These are phyloP conservation scores for Procambarus virginalis DNA, from an alignment of 1,140 invertebrate genomes.

Conservation along the genomic window DNA sequence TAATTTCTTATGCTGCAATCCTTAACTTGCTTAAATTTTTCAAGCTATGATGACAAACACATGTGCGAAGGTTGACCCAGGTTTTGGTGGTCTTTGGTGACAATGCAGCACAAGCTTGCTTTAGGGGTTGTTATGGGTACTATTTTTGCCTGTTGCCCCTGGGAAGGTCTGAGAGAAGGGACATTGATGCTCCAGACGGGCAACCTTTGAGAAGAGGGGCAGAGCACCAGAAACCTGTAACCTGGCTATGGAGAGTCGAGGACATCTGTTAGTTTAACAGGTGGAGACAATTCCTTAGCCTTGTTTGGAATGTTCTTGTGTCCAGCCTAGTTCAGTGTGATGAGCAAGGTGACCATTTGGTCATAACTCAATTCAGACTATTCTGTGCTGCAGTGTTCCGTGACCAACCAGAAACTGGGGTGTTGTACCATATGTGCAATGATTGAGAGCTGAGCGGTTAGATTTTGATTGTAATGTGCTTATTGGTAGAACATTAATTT, in stretches of 20 bases:
- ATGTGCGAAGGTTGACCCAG: slow-evolving; percentile 32
- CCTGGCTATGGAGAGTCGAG: slow-evolving; percentile 20
- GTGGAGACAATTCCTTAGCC: slow-evolving; percentile 10
- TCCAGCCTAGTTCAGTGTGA: slow-evolving; percentile 60
- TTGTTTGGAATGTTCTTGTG: slow-evolving; percentile 54
- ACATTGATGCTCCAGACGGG: slow-evolving; percentile 40
- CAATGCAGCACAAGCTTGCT: slow-evolving; percentile 56
- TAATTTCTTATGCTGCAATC: too few species aligned
- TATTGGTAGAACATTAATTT: too few species aligned
- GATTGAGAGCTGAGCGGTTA: slow-evolving; percentile 62
- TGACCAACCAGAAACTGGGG: background rate
- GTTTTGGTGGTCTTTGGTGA: slow-evolving; percentile 30
- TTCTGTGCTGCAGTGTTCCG: slow-evolving; percentile 46
- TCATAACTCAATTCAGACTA: slow-evolving; percentile 66
- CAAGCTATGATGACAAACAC: slow-evolving; percentile 37
- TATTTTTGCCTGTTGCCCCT: slow-evolving; percentile 23
- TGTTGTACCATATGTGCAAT: slow-evolving; percentile 49
- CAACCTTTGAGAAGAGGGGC: slow-evolving; percentile 53
- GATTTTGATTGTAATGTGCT: background rate
- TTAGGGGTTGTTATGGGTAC: slow-evolving; percentile 6
- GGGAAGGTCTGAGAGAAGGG: slow-evolving; percentile 65
- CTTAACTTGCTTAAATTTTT: background rate
- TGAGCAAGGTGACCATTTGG: slow-evolving; percentile 45
- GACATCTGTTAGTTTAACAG: slow-evolving; percentile 24
- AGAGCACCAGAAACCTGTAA: slow-evolving; percentile 46